phyloP scores from a whole-genome alignment of 2,113 vertebrate species.

The Andinoacara biseriatus region DNA sequence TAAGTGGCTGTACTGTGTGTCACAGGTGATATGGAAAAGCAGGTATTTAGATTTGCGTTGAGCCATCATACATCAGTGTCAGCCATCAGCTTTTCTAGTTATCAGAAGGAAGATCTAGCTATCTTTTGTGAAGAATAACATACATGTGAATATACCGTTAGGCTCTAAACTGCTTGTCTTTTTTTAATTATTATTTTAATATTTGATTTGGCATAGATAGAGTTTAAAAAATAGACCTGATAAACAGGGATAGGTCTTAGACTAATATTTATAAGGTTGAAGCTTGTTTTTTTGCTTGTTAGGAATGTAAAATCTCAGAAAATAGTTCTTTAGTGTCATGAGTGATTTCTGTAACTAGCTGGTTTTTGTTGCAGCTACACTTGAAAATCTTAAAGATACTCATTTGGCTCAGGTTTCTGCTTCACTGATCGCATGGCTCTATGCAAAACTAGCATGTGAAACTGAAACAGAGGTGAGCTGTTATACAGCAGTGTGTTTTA shows the following conservation, averaged over 20 bases:
- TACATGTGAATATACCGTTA: too few species aligned
- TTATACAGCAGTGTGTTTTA: too few species aligned
- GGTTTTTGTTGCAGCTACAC: background rate
- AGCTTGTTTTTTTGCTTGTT: background rate
- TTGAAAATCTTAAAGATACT: background rate
- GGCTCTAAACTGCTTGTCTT: too few species aligned
- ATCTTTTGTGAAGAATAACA: background rate
- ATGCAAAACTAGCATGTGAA: background rate
- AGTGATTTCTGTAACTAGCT: background rate
- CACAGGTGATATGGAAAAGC: background rate
- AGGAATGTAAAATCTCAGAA: background rate
- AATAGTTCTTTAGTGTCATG: background rate
- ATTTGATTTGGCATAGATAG: background rate
- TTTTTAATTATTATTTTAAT: background rate
- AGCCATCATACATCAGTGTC: background rate
- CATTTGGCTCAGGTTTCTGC: background rate
- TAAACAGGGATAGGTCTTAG: background rate
- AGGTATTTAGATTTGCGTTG: background rate
- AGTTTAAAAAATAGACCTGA: background rate
- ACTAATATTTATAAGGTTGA: background rate
- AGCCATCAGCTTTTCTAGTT: background rate
- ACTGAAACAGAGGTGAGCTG: background rate
- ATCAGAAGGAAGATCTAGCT: background rate
- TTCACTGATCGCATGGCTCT: background rate
- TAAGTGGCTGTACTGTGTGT: background rate